Conservation (phyloP, 2,797 vertebrate genomes). For the Centropyge bicolor region DNA sequence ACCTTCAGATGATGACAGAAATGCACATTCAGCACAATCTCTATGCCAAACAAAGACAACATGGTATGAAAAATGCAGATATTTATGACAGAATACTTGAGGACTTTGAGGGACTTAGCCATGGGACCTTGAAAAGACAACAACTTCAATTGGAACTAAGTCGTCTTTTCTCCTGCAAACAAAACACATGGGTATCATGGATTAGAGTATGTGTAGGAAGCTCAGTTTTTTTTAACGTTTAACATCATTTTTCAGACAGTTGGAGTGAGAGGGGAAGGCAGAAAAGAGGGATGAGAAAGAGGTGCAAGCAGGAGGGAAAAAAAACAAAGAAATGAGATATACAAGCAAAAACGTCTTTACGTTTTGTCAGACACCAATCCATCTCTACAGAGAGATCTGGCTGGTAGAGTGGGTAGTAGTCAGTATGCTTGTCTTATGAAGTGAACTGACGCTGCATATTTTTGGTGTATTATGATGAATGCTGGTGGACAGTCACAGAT, state of each 20-base stretch:
- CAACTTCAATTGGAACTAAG: too few species aligned
- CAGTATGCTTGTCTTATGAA: background rate
- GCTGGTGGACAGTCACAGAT: slow-evolving; percentile 4
- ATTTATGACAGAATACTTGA: background rate
- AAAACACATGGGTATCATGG: background rate
- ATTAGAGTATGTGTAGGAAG: background rate
- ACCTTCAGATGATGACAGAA: background rate
- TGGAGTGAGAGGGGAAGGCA: background rate
- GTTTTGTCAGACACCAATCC: background rate
- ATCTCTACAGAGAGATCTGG: background rate
- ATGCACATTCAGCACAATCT: background rate
- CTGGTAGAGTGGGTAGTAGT: background rate
- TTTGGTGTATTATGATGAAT: slow-evolving; percentile 23
- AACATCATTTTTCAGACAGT: background rate
- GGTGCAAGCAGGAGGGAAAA: background rate
- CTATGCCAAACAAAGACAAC: background rate
- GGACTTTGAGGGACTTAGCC: background rate
- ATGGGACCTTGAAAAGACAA: background rate
- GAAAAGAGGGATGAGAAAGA: background rate
- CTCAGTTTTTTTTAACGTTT: background rate
- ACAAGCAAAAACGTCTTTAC: background rate
- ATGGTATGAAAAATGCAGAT: background rate
- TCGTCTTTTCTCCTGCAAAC: background rate
- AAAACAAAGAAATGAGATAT: background rate
- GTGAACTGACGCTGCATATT: slow-evolving; percentile 19